Evolutionary conservation across 2,113 vertebrate genomes (phyloP).

Genomic region (Psittacus erithacus): DNA sequence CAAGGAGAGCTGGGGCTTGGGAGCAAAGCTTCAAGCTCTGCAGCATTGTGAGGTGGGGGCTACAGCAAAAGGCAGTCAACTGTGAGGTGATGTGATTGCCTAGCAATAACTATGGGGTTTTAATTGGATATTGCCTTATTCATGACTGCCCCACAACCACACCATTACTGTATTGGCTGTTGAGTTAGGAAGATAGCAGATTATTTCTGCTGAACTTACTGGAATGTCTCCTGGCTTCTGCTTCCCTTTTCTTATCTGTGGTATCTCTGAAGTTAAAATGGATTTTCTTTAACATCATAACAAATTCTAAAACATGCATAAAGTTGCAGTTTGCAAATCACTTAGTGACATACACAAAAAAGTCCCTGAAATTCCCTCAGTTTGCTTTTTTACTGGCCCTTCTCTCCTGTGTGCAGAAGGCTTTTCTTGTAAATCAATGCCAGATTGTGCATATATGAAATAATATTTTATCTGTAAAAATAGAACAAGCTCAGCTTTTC

Average conservation of each 20-base stretch:
- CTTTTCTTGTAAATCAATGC: background rate
- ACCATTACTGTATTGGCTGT: background rate
- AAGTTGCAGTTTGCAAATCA: background rate
- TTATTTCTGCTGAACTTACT: background rate
- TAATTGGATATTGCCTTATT: background rate
- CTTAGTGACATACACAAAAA: background rate
- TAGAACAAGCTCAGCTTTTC: conserved; percentile 22
- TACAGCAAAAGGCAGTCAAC: rapidly evolving
- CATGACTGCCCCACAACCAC: background rate
- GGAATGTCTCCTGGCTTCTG: background rate
- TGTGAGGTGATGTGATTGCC: background rate
- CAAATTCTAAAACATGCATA: background rate
- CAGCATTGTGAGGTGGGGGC: no score
- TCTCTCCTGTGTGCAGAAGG: background rate
- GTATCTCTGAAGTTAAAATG: background rate
- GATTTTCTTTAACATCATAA: background rate
- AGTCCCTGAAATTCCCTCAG: background rate
- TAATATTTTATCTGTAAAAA: background rate
- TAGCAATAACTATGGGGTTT: background rate
- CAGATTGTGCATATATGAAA: background rate
- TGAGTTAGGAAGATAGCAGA: background rate
- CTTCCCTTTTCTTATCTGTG: background rate
- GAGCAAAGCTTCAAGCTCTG: background rate
- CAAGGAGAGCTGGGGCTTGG: background rate
- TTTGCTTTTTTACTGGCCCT: background rate